Evolutionary conservation across 92 coral and sea anemone species (phyloP), one percentile per base, ranked within the genome.

Genomic region (Epizoanthus illoricatus): DNA sequence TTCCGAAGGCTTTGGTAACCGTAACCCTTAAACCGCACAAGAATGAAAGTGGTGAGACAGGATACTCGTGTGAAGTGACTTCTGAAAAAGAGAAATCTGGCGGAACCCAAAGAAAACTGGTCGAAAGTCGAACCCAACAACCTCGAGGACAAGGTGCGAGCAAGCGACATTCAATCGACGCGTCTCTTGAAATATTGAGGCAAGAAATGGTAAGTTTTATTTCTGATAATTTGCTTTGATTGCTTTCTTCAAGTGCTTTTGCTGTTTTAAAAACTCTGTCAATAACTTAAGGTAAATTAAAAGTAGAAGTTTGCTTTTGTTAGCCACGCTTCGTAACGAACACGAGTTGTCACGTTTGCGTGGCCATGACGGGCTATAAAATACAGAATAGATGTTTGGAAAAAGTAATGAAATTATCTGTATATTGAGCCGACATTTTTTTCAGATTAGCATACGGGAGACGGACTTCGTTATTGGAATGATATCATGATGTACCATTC

Each of bases 181-280:
- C 75, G 41, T 88, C 91, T 49, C 91, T 88, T 43, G 89, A 87
- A 6, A 88, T 81, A 80, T 84, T 88, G 54, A 84, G 91, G 33
- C 80, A 80, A 24, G 91, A 88, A 80, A 88, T 88, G 91, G 91
- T 88, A 57, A 81, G 91, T 74, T 62, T 13, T 28, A 76, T 43
- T 64, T 43, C 67, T 19, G 16, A 11, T 63, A 12, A 8, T 12
- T 78, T 20, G 64, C 1, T 47, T 3, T 19, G 4, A 78, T 64
- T 63, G 33, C 41, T 57, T 56, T 57, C 42, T 36, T 55, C 17
- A 45, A 64, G 57, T 78, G 17, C 49, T 19, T 63, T 24, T 78
- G 20, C 36, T 19, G 76, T 71, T 71, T 71, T 47, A 13, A 43
- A 71, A 71, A 33, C 59, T n/a, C 15, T 49, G 59, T 43, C 39